A percentile compares a stretch with the other conserved stretches of the same genome.
These are phyloP conservation scores for Pachydiplax longipennis DNA, from an alignment of 2,888 invertebrate species.

Conservation along the genomic window DNA sequence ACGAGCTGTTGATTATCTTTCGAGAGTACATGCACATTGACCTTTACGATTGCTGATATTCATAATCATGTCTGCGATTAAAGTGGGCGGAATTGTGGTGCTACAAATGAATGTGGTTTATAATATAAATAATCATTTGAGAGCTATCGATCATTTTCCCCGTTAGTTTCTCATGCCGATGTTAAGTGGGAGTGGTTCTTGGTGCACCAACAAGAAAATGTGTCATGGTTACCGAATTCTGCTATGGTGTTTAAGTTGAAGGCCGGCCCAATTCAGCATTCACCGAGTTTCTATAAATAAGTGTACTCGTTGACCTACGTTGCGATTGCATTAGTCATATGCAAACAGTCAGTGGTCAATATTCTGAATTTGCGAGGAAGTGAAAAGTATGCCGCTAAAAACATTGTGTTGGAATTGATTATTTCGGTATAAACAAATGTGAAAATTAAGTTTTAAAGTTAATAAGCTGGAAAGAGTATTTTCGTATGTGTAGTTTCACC, in stretches of 20 bases:
- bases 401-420: no score
- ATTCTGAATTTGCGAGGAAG: no score
- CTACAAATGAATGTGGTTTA: background rate
- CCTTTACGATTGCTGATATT: no score
- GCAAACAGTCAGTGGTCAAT: no score
- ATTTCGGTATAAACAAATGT: no score
- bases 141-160: background rate
- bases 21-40: background rate
- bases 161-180: background rate
- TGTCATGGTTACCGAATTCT: constrained; percentile 26
- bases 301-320: background rate
- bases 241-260: constrained; percentile 10
- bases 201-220: background rate
- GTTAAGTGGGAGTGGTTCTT: constrained; percentile 37
- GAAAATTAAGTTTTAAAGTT: background rate
- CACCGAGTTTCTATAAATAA: constrained; percentile 38
- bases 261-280: constrained; percentile 40
- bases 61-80: background rate
- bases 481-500: no score
- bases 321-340: background rate
- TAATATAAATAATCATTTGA: background rate
- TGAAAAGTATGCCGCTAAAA: no score
- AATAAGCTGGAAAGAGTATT: background rate
- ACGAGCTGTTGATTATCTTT: background rate
- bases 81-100: background rate